phyloP scores from a whole-genome alignment of 2,797 vertebrate species.

The Chloroceryle inda region DNA sequence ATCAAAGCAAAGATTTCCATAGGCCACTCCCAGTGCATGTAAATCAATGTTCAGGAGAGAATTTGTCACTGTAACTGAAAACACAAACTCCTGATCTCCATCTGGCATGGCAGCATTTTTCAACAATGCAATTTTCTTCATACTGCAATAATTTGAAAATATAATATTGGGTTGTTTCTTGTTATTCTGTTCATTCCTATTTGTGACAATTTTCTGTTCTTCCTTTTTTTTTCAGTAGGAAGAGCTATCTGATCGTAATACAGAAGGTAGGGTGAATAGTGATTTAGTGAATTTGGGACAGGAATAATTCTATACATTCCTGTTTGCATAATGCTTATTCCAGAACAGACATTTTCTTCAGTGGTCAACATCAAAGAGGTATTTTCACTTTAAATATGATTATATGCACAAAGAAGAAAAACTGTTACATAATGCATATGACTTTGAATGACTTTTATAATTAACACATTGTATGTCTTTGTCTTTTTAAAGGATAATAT shows the following conservation, averaged over 20 bases:
- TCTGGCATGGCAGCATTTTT: neutral
- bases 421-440: neutral
- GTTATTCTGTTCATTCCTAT: neutral
- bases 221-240: neutral
- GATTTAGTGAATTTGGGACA: neutral
- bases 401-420: neutral
- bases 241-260: neutral
- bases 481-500: neutral
- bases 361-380: neutral
- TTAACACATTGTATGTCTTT: neutral
- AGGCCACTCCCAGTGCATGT: fast-evolving
- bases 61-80: neutral
- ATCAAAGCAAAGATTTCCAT: neutral
- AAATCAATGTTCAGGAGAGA: neutral
- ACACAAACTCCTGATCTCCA: neutral
- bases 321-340: neutral
- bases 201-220: neutral
- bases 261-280: neutral
- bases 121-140: neutral
- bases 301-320: neutral
- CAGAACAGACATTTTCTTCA: neutral
- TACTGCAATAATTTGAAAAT: neutral
- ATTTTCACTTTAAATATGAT: neutral
- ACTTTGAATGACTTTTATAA: neutral
- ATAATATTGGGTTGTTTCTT: neutral